Conservation (phyloP, 2,888 invertebrate species). For the Harpalus rubripes region DNA sequence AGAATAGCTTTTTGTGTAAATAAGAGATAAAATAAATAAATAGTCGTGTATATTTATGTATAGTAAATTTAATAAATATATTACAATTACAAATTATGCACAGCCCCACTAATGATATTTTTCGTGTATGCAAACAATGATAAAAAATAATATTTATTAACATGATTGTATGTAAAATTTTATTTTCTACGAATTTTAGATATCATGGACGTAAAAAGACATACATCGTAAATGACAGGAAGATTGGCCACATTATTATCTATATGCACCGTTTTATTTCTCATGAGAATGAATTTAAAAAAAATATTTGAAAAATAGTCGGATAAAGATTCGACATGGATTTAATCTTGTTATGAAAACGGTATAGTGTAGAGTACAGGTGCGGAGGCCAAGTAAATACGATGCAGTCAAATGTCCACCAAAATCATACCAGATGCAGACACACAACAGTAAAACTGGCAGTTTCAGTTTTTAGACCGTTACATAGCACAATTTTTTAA, state of each 20-base stretch:
- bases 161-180: slow-evolving; percentile 62
- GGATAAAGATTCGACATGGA: too few relatives aligned
- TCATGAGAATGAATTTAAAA: not conserved
- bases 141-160: slow-evolving; percentile 60
- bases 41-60: slow-evolving; percentile 44
- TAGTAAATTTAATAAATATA: slow-evolving; percentile 60
- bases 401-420: slow-evolving; percentile 63
- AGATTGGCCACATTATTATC: slow-evolving; percentile 26
- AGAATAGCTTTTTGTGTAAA: slow-evolving; percentile 16
- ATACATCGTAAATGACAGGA: slow-evolving; percentile 59
- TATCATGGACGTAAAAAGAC: slow-evolving; percentile 61
- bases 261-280: not conserved
- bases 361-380: slow-evolving; percentile 18
- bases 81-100: slow-evolving; percentile 59
- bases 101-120: slow-evolving; percentile 61
- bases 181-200: slow-evolving; percentile 62
- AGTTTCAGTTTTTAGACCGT: slow-evolving; percentile 65
- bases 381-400: slow-evolving; percentile 43
- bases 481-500: slow-evolving; percentile 60
- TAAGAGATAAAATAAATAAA: slow-evolving; percentile 48
- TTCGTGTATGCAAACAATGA: slow-evolving; percentile 56
- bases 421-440: slow-evolving; percentile 61
- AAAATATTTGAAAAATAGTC: too few relatives aligned
- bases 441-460: slow-evolving; percentile 64
- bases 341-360: not conserved